Evolutionary conservation across 2,113 vertebrate species (phyloP).

Genomic region (Cyprinus carpio): DNA sequence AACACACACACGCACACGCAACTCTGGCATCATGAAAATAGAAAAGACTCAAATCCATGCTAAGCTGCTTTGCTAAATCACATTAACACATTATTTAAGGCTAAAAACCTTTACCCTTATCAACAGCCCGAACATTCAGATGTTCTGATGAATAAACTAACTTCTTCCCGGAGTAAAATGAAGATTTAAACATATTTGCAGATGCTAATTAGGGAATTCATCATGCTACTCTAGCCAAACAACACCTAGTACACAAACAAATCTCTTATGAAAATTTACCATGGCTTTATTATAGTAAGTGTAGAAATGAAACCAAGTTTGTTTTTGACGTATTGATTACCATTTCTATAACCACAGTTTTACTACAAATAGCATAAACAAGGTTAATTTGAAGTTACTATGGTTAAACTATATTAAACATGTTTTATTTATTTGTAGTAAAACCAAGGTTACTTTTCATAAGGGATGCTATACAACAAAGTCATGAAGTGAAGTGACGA

Average conservation of each 20-base stretch:
- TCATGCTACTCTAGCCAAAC: background rate
- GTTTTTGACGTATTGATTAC: too few species aligned
- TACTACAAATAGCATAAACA: too few species aligned
- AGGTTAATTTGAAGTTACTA: too few species aligned
- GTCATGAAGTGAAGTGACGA: too few species aligned
- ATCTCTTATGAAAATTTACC: background rate
- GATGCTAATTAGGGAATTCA: conserved; percentile 24
- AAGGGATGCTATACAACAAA: background rate
- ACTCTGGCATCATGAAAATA: conserved; percentile 49
- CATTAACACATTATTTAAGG: conserved; percentile 58
- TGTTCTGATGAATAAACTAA: conserved; percentile 38
- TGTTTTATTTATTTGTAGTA: too few species aligned
- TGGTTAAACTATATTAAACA: too few species aligned
- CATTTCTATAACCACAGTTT: too few species aligned
- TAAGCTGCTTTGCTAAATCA: conserved; percentile 60
- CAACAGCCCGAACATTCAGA: conserved; percentile 45
- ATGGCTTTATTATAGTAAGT: too few species aligned
- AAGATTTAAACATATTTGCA: conserved; percentile 25
- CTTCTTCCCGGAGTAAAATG: background rate
- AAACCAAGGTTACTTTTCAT: too few species aligned
- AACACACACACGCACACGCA: conserved; percentile 9
- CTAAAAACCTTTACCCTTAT: conserved; percentile 35
- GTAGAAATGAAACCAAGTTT: too few species aligned
- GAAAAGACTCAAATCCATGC: conserved; percentile 48
- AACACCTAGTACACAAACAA: background rate